Percentiles rank a stretch among this genome's conserved stretches.
phyloP scores from a whole-genome alignment of 2,113 vertebrate species.

The Platysteira castanea region DNA sequence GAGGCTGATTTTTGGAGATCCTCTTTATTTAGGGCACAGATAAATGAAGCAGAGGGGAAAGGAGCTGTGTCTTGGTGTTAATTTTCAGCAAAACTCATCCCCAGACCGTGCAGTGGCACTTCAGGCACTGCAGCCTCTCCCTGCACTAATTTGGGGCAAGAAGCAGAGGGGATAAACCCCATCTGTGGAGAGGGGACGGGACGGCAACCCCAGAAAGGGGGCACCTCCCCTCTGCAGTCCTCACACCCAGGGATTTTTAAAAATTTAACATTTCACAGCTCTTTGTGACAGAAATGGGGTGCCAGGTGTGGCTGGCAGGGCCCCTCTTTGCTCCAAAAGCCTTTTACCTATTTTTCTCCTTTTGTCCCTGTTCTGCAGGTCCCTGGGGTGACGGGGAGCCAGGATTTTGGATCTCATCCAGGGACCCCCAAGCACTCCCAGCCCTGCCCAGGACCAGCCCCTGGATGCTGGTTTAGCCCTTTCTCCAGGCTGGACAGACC shows the following conservation, averaged over 20 bases:
- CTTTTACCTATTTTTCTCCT: fast-evolving
- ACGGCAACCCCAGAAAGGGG: background rate
- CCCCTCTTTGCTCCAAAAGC: no score
- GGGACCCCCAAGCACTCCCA: background rate
- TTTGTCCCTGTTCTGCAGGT: background rate
- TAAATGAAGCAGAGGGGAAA: fast-evolving
- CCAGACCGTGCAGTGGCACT: fast-evolving
- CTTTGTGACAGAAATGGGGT: background rate
- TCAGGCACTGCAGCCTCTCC: background rate
- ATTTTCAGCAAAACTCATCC: fast-evolving
- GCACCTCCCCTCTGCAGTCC: background rate
- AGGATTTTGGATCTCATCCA: background rate
- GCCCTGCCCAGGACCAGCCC: background rate
- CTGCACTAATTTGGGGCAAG: background rate
- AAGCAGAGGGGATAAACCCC: fast-evolving
- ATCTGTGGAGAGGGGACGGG: fast-evolving
- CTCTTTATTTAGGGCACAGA: background rate
- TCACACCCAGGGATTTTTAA: background rate
- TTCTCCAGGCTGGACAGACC: background rate
- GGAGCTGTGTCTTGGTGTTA: fast-evolving
- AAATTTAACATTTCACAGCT: background rate
- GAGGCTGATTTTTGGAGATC: background rate
- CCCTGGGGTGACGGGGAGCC: background rate
- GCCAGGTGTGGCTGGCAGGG: background rate
- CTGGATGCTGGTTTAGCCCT: fast-evolving